Evolutionary conservation across 2,888 invertebrate genomes (phyloP), one percentile per base, ranked within the genome.

Genomic region (Agrochola lota): DNA sequence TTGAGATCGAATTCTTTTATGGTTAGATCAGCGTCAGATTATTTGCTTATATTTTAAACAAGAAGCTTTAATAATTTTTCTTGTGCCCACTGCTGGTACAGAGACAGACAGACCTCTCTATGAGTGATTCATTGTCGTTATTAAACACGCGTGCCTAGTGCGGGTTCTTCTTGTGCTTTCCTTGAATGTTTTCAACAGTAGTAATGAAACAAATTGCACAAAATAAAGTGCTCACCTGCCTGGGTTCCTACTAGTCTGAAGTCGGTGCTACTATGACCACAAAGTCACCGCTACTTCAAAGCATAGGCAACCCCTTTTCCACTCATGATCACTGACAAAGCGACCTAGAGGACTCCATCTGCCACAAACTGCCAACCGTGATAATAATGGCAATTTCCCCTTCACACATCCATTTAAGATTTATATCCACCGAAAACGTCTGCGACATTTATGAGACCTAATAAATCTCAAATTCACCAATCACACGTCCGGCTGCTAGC

Each of bases 1-100:
- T 73, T 67, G 67, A 59, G 60, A 64, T 71, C 30, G 67, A 66
- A 80, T 87, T 84, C 74, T 78, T 86, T 64, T 43, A 40, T 2
- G 17, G 15, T 69, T 82, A 85, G 66, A 77, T 85, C 75, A 82
- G 66, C 15, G 11, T 11, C 26, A 11, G 46, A 62, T 75, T 20
- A 20, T 43, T 55, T 55, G 35, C 2, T 68, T 71, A 23, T 57
- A 43, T 12, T 1, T 23, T 57, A 5, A 30, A 57, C 46, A 63
- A 77, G n/a, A 74, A 40, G 46, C 23, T 49, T 49, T 26, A 30
- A 30, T 30, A 30, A 30, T 30, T 30, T 30, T 30, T 30, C 30
- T 30, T 30, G 30, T 30, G 30, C 30, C 30, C 23, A 23, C 43
- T 26, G 23, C 15, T 52, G 23, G 11, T 3, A 35, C 35, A 35